Conservation (phyloP, 2,797 vertebrate species). For the Labroides dimidiatus region DNA sequence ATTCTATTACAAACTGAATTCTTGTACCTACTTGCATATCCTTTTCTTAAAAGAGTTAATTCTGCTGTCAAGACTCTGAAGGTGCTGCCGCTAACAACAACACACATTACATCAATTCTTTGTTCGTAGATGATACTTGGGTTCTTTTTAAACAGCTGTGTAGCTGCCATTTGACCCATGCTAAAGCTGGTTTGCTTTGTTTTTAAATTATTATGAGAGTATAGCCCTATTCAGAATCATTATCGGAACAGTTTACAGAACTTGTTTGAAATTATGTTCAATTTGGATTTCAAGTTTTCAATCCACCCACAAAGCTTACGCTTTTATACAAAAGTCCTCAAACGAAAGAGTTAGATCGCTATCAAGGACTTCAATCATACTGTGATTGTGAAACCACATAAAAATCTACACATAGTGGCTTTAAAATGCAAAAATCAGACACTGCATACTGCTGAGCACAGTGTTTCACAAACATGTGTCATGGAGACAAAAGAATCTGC, state of each 20-base stretch:
- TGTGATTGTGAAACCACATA: background rate
- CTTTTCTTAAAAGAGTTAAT: background rate
- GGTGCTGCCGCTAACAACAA: background rate
- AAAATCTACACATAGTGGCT: slow-evolving; percentile 26
- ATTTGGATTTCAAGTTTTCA: too few species aligned
- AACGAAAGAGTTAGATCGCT: too few species aligned
- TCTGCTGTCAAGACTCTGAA: background rate
- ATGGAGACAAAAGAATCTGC: slow-evolving; percentile 13
- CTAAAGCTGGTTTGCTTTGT: too few species aligned
- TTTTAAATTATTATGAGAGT: too few species aligned
- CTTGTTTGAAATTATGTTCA: too few species aligned
- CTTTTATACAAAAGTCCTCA: too few species aligned
- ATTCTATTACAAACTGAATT: background rate
- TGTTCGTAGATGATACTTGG: background rate
- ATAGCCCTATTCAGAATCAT: too few species aligned
- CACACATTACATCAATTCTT: background rate
- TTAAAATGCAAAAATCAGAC: slow-evolving; percentile 9
- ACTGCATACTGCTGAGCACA: background rate
- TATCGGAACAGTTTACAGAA: too few species aligned
- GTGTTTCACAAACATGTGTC: slow-evolving; percentile 17
- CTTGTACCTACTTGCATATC: background rate
- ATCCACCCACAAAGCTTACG: too few species aligned
- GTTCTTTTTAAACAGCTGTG: background rate
- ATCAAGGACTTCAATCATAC: background rate
- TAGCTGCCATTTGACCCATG: too few species aligned